Base-by-base conservation (phyloP, 2,113 vertebrate genomes). In the Neoarius graeffei region DNA sequence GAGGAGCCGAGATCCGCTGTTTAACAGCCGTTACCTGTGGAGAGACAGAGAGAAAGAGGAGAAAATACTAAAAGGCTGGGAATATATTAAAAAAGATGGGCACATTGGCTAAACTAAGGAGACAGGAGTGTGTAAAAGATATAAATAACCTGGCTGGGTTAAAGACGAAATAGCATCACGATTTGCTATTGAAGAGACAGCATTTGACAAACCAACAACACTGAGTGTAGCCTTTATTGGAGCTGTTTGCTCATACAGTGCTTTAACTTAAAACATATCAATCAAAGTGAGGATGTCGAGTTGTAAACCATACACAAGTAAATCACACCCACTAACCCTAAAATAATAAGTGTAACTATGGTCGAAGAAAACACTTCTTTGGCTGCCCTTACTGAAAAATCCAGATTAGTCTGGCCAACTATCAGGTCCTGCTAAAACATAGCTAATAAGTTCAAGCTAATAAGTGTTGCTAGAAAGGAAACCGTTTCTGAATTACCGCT, bases 1-100 rank as follows among this genome's bases (percentile, higher is more conserved):
- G 92, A 93, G 91, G 91, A 94, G 91, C 94, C 90, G 92, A 93
- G 92, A 94, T 94, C 92, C 90, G 91, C 93, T 93, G 93, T 91
- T 94, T 94, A 95, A 94, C 93, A 94, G 91, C 90, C 89, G 92
- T 92, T 95, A 95, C 95, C 94, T 96, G 95, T 94, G 93, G 95
- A 94, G 94, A 92, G 90, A 86, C 67, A 50, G 69, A 42, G 86
- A 81, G 52, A 87, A 50, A 67, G 62, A 77, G 79, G n/a, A 54
- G 85, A 84, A n/a, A 52, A 30, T 89, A 71, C 60, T 64, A 25
- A 76, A 84, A 86, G 74, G 86, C 27, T 85, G 35, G 60, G 81
- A 83, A 76, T 86, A 59, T 14, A 67, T 79, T 14, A 64, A 86
- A 86, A n/a, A 8, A 76, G 30, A 71, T 35, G n/a, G 27, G 79